Conservation (phyloP, 2,113 vertebrate genomes). For the Amphilophus citrinellus region DNA sequence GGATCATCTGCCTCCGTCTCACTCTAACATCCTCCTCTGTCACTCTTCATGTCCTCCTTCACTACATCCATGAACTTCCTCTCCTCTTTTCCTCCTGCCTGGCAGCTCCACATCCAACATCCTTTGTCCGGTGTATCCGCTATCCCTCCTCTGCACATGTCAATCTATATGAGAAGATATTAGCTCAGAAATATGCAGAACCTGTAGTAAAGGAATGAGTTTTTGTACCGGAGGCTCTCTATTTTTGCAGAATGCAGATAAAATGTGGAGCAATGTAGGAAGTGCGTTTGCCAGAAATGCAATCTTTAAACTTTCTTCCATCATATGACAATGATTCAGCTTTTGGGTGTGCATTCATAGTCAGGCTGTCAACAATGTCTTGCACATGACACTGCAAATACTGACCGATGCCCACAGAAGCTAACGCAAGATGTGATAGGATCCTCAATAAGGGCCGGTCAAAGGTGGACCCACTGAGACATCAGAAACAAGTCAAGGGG, state of each 20-base stretch:
- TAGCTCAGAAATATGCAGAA: no score
- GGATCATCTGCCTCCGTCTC: no score
- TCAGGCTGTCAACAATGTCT: neutral
- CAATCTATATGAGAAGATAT: no score
- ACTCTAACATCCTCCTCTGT: neutral
- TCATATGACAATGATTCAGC: accelerated
- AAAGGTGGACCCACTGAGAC: neutral
- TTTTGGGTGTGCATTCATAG: accelerated
- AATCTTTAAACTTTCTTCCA: neutral
- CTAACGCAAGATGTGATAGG: neutral
- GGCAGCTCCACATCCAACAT: no score
- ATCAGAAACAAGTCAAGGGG: neutral
- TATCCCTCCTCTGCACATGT: no score
- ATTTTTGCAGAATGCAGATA: neutral
- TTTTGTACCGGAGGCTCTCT: neutral
- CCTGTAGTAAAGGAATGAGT: neutral
- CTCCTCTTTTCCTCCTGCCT: neutral
- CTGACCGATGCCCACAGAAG: neutral
- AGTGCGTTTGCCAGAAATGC: no score
- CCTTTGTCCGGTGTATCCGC: no score
- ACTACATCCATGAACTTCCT: neutral
- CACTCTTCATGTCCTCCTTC: neutral
- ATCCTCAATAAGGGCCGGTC: neutral
- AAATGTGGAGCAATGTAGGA: neutral
- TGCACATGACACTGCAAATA: neutral